Percentiles rank a stretch among this genome's conserved stretches.
These are phyloP conservation scores for Mylabris sibirica DNA, from an alignment of 2,888 invertebrate genomes.

Conservation along the genomic window DNA sequence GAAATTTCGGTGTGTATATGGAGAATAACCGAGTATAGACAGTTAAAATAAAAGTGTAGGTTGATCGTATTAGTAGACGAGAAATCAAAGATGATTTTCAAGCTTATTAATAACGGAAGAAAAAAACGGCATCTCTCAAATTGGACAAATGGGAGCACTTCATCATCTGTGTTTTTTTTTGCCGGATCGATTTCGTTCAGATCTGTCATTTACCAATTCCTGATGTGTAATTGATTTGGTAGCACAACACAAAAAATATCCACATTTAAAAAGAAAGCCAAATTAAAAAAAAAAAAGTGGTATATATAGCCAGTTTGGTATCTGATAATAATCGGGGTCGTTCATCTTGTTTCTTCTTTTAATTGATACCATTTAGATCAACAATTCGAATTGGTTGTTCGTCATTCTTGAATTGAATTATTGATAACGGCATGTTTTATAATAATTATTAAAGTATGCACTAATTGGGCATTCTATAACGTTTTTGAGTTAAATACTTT, in stretches of 20 bases:
- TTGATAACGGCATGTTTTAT: conserved; percentile 2
- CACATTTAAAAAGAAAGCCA: background rate
- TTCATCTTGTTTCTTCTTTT: conserved; percentile 4
- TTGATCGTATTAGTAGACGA: background rate
- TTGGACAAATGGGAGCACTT: conserved; percentile 8
- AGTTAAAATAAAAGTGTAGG: background rate
- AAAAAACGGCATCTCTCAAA: conserved; percentile 1
- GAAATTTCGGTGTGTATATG: background rate
- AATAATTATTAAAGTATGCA: background rate
- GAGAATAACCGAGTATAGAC: background rate
- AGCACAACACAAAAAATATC: background rate
- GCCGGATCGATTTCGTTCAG: background rate
- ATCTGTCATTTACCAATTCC: background rate
- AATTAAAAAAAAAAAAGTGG: background rate
- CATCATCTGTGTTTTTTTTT: background rate
- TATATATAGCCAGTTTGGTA: conserved; percentile 1
- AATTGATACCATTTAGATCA: conserved; percentile 11
- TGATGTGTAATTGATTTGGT: conserved; percentile 6
- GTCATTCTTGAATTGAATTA: conserved; percentile 8
- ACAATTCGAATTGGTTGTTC: conserved; percentile 3
- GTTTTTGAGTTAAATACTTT: background rate
- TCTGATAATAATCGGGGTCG: conserved; percentile 9
- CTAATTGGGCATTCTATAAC: background rate
- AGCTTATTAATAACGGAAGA: background rate
- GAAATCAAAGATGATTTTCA: background rate